Percentiles rank a stretch among this genome's conserved stretches.
phyloP scores from a whole-genome alignment of 2,888 invertebrate species.

The Dryobotodes eremita region DNA sequence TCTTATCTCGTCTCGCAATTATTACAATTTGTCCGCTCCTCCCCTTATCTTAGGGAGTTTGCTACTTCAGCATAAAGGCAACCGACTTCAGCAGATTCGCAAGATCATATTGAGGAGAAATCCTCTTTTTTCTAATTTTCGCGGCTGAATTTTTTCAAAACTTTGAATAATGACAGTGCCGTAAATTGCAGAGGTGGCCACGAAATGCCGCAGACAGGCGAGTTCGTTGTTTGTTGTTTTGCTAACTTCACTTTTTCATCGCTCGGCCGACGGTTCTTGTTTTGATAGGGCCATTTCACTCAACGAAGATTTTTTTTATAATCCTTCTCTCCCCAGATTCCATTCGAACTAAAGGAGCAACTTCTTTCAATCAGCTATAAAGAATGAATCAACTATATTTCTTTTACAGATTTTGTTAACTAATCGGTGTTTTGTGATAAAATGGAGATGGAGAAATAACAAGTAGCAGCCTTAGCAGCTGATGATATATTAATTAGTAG shows the following conservation, averaged over 20 bases:
- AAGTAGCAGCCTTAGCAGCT: background rate
- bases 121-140: conserved; percentile 83
- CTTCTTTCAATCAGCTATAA: conserved; percentile 70
- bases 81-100: conserved; percentile 88
- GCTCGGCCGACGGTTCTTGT: conserved; percentile 78
- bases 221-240: conserved; percentile 83
- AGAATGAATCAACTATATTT: conserved; percentile 61
- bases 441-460: conserved; percentile 5
- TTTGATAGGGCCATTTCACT: conserved; percentile 80
- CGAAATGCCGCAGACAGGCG: conserved; percentile 81
- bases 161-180: conserved; percentile 86
- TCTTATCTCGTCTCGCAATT: conserved; percentile 90
- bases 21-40: conserved; percentile 91
- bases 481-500: background rate
- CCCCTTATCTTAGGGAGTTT: conserved; percentile 89
- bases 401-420: conserved; percentile 26
- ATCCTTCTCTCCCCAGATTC: conserved; percentile 63
- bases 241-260: conserved; percentile 85
- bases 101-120: conserved; percentile 86
- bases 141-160: conserved; percentile 81
- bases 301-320: conserved; percentile 68
- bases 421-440: conserved; percentile 23
- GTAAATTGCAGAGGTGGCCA: conserved; percentile 86
- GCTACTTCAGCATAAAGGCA: conserved; percentile 89
- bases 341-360: conserved; percentile 63